These are phyloP conservation scores for Campylorhamphus procurvoides DNA, from an alignment of 2,113 vertebrate species.

Conservation along the genomic window DNA sequence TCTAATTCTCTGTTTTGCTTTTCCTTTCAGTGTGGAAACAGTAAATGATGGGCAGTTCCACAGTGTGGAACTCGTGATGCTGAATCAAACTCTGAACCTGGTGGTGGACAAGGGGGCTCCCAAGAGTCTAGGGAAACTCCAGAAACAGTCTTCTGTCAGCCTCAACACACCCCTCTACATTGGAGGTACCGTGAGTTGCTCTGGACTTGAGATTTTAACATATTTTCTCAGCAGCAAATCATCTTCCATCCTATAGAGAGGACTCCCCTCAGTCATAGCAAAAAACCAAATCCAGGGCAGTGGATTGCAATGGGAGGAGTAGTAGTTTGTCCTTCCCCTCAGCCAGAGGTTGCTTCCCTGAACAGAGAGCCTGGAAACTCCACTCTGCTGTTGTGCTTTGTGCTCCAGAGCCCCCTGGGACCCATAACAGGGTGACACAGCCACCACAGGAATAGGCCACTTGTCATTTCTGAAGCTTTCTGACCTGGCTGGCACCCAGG, in stretches of 20 bases:
- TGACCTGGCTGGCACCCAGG: neutral
- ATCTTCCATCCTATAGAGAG: neutral
- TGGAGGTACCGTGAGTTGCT: conserved; percentile 81
- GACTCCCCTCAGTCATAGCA: too few relatives aligned
- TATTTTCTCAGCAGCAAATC: neutral
- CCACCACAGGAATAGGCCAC: rapidly evolving
- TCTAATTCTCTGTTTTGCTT: neutral
- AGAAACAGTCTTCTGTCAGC: conserved; percentile 87
- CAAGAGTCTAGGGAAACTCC: conserved; percentile 93
- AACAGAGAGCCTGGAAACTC: neutral
- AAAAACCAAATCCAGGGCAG: too few relatives aligned
- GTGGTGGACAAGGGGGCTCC: conserved; percentile 94
- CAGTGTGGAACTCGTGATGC: conserved; percentile 90
- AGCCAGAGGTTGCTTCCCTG: neutral
- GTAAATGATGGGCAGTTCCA: conserved; percentile 96
- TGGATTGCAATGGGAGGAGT: too few relatives aligned
- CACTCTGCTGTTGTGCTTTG: neutral
- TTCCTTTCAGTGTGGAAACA: conserved; percentile 87
- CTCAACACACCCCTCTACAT: conserved; percentile 93
- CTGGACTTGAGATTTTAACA: neutral
- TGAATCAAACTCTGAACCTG: conserved; percentile 93
- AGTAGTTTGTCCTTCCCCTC: neutral
- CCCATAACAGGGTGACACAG: rapidly evolving
- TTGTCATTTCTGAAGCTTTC: neutral
- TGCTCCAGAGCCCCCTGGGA: neutral